Percentiles rank a stretch among this genome's conserved stretches.
Conservation (phyloP, 2,888 invertebrate species). For the Meliscaeva auricollis region DNA sequence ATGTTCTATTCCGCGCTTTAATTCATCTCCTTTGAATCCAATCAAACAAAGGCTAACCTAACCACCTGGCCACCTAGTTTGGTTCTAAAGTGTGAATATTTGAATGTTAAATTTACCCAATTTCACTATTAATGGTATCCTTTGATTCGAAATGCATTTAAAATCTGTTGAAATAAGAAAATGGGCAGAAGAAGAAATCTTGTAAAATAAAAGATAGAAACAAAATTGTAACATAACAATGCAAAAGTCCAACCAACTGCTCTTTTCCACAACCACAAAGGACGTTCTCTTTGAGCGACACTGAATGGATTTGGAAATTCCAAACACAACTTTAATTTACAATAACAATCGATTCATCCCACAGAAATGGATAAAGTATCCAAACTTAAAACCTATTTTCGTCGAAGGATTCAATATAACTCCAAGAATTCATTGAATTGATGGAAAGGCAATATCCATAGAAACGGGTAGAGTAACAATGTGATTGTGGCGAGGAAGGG, state of each 20-base stretch:
- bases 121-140: too few relatives aligned
- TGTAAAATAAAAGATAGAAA: neutral
- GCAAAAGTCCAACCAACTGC: slow-evolving; percentile 56
- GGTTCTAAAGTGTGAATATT: too few relatives aligned
- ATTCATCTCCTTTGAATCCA: too few relatives aligned
- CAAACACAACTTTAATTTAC: slow-evolving; percentile 66
- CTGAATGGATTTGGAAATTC: slow-evolving; percentile 54
- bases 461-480: neutral
- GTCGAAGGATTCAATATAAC: neutral
- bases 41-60: too few relatives aligned
- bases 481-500: neutral
- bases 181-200: too few relatives aligned
- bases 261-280: slow-evolving; percentile 45
- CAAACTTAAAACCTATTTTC: slow-evolving; percentile 40
- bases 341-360: slow-evolving; percentile 60
- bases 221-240: slow-evolving; percentile 61
- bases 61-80: too few relatives aligned
- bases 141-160: too few relatives aligned
- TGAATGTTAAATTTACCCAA: too few relatives aligned
- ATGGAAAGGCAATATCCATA: slow-evolving; percentile 56
- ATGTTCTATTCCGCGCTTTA: too few relatives aligned
- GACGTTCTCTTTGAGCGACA: slow-evolving; percentile 63
- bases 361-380: slow-evolving; percentile 32
- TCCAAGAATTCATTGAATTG: slow-evolving; percentile 51
- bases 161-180: too few relatives aligned